A percentile compares a stretch with the other conserved stretches of the same genome.
Evolutionary conservation across 2,888 invertebrate genomes (phyloP).

Genomic region (Drosophila buzzatii): DNA sequence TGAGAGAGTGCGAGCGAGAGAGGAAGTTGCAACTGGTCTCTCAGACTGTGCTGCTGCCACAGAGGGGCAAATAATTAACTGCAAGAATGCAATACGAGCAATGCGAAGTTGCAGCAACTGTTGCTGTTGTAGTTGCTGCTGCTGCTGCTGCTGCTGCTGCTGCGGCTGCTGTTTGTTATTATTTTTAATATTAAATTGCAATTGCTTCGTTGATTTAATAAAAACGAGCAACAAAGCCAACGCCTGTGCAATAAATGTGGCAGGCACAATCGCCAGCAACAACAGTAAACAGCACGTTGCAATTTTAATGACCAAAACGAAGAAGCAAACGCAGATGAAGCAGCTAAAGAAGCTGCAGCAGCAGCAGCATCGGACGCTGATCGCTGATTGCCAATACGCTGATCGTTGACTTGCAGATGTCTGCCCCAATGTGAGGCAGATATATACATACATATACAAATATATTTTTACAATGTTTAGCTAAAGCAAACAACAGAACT

Average conservation of each 20-base stretch:
- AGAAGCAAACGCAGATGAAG: conserved; percentile 51
- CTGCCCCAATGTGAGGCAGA: conserved; percentile 55
- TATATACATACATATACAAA: conserved; percentile 52
- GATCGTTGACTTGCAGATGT: conserved; percentile 71
- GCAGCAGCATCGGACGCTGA: conserved; percentile 18
- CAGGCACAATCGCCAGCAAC: conserved; percentile 53
- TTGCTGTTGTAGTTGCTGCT: conserved; percentile 34
- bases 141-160: conserved; percentile 39
- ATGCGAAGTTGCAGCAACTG: conserved; percentile 43
- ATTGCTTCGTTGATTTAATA: conserved; percentile 81
- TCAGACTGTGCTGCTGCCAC: conserved; percentile 27
- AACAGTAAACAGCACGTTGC: conserved; percentile 80
- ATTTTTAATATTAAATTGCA: conserved; percentile 83
- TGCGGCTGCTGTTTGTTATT: conserved; percentile 76
- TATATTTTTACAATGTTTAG: conserved; percentile 75
- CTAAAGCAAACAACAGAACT: conserved; percentile 72
- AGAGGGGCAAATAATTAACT: conserved; percentile 73
- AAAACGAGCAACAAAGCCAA: conserved; percentile 72
- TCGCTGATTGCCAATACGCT: conserved; percentile 66
- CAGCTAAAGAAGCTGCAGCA: not conserved
- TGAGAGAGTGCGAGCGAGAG: conserved; percentile 29
- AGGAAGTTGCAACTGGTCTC: conserved; percentile 48
- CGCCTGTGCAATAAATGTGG: conserved; percentile 70
- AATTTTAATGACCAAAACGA: conserved; percentile 76
- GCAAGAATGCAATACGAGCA: conserved; percentile 81